phyloP scores from a whole-genome alignment of 1,140 invertebrate genomes.

The Myzus persicae region DNA sequence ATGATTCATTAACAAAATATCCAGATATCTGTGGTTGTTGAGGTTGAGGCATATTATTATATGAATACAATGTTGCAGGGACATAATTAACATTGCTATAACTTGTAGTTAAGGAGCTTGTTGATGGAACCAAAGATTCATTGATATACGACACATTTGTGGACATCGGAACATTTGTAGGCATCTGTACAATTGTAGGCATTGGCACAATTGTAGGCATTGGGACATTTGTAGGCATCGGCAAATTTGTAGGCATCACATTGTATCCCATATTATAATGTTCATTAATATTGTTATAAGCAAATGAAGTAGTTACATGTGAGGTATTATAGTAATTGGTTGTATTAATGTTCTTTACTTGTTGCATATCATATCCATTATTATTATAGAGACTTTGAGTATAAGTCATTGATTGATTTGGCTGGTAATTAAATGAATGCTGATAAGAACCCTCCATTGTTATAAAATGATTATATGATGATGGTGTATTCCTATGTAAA shows the following conservation, averaged over 20 bases:
- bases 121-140: not conserved
- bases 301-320: not conserved
- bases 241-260: not conserved
- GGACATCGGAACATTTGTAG: no score
- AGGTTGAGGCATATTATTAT: not conserved
- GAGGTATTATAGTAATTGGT: slow-evolving; percentile 32
- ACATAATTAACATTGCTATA: not conserved
- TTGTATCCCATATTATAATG: slow-evolving; percentile 7
- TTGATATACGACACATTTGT: not conserved
- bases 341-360: not conserved
- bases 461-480: not conserved
- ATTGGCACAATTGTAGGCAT: no score
- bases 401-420: not conserved
- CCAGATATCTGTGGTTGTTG: not conserved
- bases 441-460: not conserved
- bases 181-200: no score
- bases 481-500: not conserved
- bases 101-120: not conserved
- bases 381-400: not conserved
- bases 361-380: not conserved
- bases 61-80: not conserved
- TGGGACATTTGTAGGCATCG: not conserved
- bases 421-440: not conserved
- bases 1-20: not conserved
- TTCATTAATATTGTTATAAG: not conserved